These are phyloP conservation scores for Tridacna gigas DNA, from an alignment of 2,888 invertebrate genomes.

Conservation along the genomic window DNA sequence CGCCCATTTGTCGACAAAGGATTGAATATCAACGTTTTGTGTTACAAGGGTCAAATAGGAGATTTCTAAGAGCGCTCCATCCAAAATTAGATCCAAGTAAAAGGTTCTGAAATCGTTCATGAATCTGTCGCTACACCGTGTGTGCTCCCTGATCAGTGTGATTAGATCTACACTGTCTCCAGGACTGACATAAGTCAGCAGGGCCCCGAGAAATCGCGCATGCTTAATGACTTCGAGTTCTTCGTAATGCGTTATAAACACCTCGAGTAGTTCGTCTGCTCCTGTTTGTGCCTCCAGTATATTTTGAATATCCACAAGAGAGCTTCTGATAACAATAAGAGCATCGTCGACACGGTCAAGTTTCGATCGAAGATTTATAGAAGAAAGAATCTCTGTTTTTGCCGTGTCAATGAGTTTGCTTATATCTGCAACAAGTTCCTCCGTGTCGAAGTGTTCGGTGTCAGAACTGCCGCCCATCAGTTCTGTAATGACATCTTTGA, in stretches of 20 bases:
- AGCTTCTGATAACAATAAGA: too few relatives aligned
- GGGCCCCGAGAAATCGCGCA: conserved; percentile 17
- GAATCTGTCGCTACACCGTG: conserved; percentile 7
- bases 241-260: too few relatives aligned
- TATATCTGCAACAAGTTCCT: conserved; percentile 6
- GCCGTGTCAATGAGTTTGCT: conserved; percentile 11
- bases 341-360: conserved; percentile 27
- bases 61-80: conserved; percentile 15
- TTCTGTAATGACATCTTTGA: too few relatives aligned
- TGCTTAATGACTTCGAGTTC: too few relatives aligned
- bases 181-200: conserved; percentile 22
- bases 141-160: conserved; percentile 15
- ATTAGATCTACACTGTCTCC: conserved; percentile 21
- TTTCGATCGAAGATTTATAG: too few relatives aligned
- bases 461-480: background rate
- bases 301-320: too few relatives aligned
- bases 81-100: background rate
- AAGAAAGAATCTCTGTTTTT: conserved; percentile 3
- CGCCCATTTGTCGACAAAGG: background rate
- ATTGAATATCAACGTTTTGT: background rate
- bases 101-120: too few relatives aligned
- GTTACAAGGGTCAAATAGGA: background rate
- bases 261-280: too few relatives aligned
- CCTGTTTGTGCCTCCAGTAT: too few relatives aligned
- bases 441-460: background rate